Evolutionary conservation across 1,140 invertebrate genomes (phyloP).

Genomic region (Eupeodes corollae): DNA sequence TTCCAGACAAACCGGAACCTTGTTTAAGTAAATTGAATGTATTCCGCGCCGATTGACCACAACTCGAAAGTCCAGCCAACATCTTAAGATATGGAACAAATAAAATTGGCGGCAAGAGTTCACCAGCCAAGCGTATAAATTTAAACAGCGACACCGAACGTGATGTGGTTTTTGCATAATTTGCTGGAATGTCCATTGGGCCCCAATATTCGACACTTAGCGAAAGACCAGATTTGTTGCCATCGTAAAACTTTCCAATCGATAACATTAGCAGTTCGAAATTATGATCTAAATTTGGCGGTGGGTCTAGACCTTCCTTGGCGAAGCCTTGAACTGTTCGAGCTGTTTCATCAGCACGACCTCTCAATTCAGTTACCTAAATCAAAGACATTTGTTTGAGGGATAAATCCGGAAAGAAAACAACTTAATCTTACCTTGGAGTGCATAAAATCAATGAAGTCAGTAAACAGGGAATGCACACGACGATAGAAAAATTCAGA

Average conservation of each 20-base stretch:
- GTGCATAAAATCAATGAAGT: constrained; percentile 89
- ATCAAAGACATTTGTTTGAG: no score
- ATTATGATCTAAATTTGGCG: constrained; percentile 59
- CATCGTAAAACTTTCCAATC: constrained; percentile 65
- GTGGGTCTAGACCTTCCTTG: constrained; percentile 70
- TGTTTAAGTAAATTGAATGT: constrained; percentile 80
- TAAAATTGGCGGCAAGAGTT: constrained; percentile 70
- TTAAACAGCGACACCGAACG: constrained; percentile 74
- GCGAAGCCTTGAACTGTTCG: constrained; percentile 68
- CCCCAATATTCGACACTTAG: constrained; percentile 76
- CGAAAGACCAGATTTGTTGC: constrained; percentile 60
- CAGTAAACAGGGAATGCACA: constrained; percentile 76
- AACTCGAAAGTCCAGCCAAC: constrained; percentile 68
- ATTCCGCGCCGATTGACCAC: constrained; percentile 58
- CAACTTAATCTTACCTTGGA: constrained; percentile 56
- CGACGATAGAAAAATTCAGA: constrained; percentile 64
- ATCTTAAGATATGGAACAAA: constrained; percentile 82
- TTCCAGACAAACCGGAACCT: constrained; percentile 36
- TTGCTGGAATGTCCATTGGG: constrained; percentile 41
- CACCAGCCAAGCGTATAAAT: constrained; percentile 78
- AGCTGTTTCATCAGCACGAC: constrained; percentile 79
- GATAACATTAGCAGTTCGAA: constrained; percentile 74
- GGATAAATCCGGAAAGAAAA: no score
- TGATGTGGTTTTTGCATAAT: constrained; percentile 32
- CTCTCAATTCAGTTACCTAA: constrained; percentile 49